Evolutionary conservation across 2,888 invertebrate species (phyloP), one percentile per base, ranked within the genome.

Genomic region (Candidula unifasciata): DNA sequence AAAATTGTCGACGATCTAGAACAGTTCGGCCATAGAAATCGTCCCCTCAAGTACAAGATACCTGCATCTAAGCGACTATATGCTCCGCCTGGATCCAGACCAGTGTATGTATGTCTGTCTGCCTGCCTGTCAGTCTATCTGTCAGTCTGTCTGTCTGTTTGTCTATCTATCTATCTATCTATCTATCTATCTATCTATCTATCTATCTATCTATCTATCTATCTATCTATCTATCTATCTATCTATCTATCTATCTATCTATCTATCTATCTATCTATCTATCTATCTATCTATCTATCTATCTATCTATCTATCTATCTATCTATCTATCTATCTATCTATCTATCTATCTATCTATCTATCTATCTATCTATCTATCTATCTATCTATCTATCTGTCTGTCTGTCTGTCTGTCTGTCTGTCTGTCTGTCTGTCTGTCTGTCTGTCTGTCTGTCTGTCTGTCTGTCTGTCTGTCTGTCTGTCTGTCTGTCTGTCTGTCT

Each of bases 61-160:
- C 60, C 60, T 21, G 21, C 60, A 6, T 1, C 60, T 13, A 5
- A n/a, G 24, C 8, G n/a, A n/a, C n/a, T 60, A 5, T 60, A 60
- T 60, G 24, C 21, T 21, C n/a, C 60, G 5, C 69, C 35, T 21
- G 30, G 30, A 69, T 18, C 35, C 5, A 6, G n/a, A 6, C 33
- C 69, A 30, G 69, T 35, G 35, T 69, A 69, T 69, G 35, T 69
- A 27, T 69, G 18, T 69, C 21, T 69, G 18, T 69, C 21, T 69
- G 27, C 27, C 3, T 69, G 35, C 27, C 21, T 69, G 35, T 69
- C 3, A 27, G 18, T 69, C 21, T 69, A 21, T 69, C 21, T 69
- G 35, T 69, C 21, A 27, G 30, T 69, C 10, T 60, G 60, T 60
- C 10, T 60, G 60, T n/a, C 3, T 24, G 60, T 60, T 18, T 60